These are phyloP conservation scores for Psittacara wagleri DNA, from an alignment of 2,113 vertebrate genomes.

Conservation along the genomic window DNA sequence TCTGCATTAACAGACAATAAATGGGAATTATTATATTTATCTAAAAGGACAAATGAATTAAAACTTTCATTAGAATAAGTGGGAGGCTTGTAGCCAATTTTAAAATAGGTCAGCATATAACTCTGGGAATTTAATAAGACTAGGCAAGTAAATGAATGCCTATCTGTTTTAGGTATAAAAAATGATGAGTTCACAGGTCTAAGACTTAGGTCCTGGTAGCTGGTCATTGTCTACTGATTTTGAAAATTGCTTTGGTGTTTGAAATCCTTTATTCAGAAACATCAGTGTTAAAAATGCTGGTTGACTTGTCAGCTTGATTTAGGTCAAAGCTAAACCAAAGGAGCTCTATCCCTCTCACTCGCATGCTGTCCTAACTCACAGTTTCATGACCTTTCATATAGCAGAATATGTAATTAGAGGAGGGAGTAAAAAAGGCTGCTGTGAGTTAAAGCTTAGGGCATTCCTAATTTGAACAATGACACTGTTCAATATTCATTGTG, in stretches of 20 bases:
- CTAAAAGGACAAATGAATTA: neutral
- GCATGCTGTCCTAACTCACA: neutral
- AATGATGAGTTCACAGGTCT: neutral
- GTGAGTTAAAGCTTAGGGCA: slow-evolving; percentile 12
- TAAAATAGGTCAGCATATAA: neutral
- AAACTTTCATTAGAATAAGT: neutral
- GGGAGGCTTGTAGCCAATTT: neutral
- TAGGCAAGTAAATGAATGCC: neutral
- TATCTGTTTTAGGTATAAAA: neutral
- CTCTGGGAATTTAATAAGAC: neutral
- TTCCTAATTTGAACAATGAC: neutral
- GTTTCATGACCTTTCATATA: slow-evolving; percentile 19
- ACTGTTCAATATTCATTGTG: slow-evolving; percentile 9
- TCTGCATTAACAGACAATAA: neutral
- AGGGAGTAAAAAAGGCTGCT: slow-evolving; percentile 31
- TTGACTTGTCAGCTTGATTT: slow-evolving; percentile 45
- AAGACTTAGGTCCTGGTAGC: neutral
- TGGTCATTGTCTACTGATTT: neutral
- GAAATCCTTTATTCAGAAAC: neutral
- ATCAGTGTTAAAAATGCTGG: neutral
- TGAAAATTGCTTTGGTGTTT: neutral
- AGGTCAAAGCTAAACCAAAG: slow-evolving; percentile 11
- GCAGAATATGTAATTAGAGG: slow-evolving; percentile 40
- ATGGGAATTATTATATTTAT: neutral
- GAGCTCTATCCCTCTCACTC: neutral